Evolutionary conservation across 1,140 invertebrate species (phyloP), one percentile per base, ranked within the genome.

Genomic region (Drosophila ambigua): DNA sequence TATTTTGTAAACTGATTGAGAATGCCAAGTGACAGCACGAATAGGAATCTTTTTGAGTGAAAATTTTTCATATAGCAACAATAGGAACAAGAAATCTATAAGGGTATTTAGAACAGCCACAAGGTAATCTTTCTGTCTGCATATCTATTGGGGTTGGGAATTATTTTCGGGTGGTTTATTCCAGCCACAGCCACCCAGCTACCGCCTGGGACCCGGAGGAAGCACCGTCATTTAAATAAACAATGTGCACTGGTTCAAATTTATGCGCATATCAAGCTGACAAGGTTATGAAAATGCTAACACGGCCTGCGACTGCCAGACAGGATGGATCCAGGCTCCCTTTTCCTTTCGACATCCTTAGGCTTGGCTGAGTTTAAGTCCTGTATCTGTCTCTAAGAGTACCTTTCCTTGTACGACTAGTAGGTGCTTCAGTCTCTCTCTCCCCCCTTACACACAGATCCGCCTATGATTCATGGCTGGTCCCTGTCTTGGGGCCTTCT

Each of bases 231-330:
- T 87, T 88, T 87, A 82, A 87, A 87, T 87, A 88, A 87, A 88
- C 82, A 88, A 87, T 87, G 82, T 79, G 79, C 82, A 77, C 65
- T 82, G 82, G 74, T 85, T 85, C 63, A 87, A 85, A 85, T 87
- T 85, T 85, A 85, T 85, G 82, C 82, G 82, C 83, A 87, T 87
- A 87, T 87, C 82, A 87, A 85, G 83, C 79, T 77, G 82, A 87
- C 83, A 87, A 87, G 82, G 83, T 87, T 87, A 87, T 87, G 82
- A 87, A 87, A 87, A 73, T 87, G 82, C 83, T 79, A 87, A 85
- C 77, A 76, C 74, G 78, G 72, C 61, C 64, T 58, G 72, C 51
- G 52, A 64, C 69, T 62, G 68, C 58, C 65, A 54, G 54, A 49
- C 62, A 31, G 45, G 16, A 51, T 43, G 66, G 51, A 31, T 43